Base-by-base conservation (phyloP, 2,888 invertebrate genomes). In the Drosophila prostipennis region DNA sequence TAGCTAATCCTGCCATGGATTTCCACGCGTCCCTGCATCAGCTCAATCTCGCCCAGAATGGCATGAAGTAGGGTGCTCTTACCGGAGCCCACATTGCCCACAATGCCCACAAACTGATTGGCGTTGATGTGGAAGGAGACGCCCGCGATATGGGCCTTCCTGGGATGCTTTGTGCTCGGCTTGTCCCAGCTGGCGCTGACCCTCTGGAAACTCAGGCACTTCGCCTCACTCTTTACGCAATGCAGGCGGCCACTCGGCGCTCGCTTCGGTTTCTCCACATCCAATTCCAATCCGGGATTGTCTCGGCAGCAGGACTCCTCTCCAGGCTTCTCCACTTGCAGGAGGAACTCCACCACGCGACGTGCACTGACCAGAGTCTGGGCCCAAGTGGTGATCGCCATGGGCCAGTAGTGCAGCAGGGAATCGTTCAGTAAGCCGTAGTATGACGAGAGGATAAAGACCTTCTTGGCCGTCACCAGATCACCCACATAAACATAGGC, bases 371-470 rank as follows among this genome's bases (percentile, higher is more conserved):
- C 95, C 48, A 94, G 93, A 0, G 95, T 95, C 89, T 97, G 97
- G 0, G 96, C 94, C 2, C 95, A 94, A 78, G 95, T 95, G 0
- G 96, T 95, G 36, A 97, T 94, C 0, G 96, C 96, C 87, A 94
- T 93, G 0, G 97, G 97, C 80, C 97, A 95, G 89, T 96, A 96
- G 49, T 96, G 95, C 0, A 96, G 95, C 89, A 97, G 93, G 0
- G 95, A 94, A 58, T 96, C 94, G 46, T 96, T 95, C 8, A 97
- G 91, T 26, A 96, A 95, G 76, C 96, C 96, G 89, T 96, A 97
- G 79, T 96, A 95, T 0, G 97, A 95, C 37, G 96, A 95, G 42
- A 96, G 93, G n/a, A 97, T 95, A 88, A 96, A 97, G 0, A 96
- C 94, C 90, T 95, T 95, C 55, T 96, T 95, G 0, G 97, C 95